Base-by-base conservation (phyloP, 2,797 vertebrate genomes). In the Lagothrix lagotricha region DNA sequence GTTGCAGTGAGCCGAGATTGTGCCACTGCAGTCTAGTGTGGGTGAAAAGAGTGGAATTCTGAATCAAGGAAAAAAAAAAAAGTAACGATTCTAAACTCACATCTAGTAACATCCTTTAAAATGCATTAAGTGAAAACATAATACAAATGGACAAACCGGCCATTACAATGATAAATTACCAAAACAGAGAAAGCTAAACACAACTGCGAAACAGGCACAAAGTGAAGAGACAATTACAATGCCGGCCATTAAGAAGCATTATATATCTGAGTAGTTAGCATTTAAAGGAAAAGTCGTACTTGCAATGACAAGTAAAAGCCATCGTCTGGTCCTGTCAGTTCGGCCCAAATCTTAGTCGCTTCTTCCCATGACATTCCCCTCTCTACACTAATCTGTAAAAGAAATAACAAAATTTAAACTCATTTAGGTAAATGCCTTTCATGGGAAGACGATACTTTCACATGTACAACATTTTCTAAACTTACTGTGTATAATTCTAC, bases 281-380 rank as follows among this genome's bases (percentile, higher is more conserved):
- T 5, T 33, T 15, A 41, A 67, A 79, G 36, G 77, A 88, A 84
- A 39, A 79, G 41, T 36, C 95, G 80, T 96, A 99, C 99, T 99
- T 99, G 99, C 11, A 99, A 94, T 7, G 99, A 99, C 96, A 99
- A 99, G 97, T 99, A 99, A 98, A 99, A 99, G 41, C 99, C 99
- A 97, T 99, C 99, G 33, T 99, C 99, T 20, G 99, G 96, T 96
- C 99, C 99, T 1, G 98, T 99, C 97, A 99, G 99, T 2, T 99
- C 99, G 0, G 99, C 99, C 99, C 99, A 99, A 70, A 99, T 99
- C 87, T 99, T 99, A 1, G 99, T 99, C 24, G 99, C 99, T 97
- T 99, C 99, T 46, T 99, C 99, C 99, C 99, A 99, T 36, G 99
- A 99, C 99, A 99, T 99, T 12, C 99, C 99, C 91, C 99, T 99